Percentiles rank a stretch among this genome's conserved stretches.
These are phyloP conservation scores for Chymomyza caudatula DNA, from an alignment of 2,888 invertebrate species.

Conservation along the genomic window DNA sequence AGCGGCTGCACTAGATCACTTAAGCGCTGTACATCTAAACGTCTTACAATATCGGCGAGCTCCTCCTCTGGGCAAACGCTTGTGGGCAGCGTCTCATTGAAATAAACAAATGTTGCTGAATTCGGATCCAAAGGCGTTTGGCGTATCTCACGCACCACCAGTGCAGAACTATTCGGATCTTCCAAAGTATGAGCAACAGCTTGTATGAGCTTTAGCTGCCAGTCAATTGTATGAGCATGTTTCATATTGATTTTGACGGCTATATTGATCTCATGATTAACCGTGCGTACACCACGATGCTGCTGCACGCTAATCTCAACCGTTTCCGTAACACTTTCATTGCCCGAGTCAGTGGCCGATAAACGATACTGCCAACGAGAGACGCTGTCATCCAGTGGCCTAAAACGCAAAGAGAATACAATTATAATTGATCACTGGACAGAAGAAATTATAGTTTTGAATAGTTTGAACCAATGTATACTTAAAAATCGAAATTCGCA, in stretches of 20 bases:
- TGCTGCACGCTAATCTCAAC: constrained; percentile 90
- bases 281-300: constrained; percentile 86
- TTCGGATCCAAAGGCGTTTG: constrained; percentile 75
- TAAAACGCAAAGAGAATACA: constrained; percentile 69
- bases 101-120: constrained; percentile 83
- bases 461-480: no score
- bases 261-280: constrained; percentile 90
- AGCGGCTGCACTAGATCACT: constrained; percentile 83
- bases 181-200: constrained; percentile 78
- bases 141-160: constrained; percentile 77
- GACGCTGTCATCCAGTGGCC: constrained; percentile 89
- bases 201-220: constrained; percentile 85
- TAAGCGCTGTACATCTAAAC: constrained; percentile 79
- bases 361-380: constrained; percentile 90
- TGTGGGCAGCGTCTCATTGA: constrained; percentile 90
- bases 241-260: constrained; percentile 83
- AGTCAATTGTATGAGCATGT: constrained; percentile 85
- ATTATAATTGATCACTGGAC: no score
- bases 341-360: constrained; percentile 88
- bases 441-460: no score
- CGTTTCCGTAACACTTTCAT: constrained; percentile 84
- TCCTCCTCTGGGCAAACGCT: constrained; percentile 86
- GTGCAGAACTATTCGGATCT: constrained; percentile 71
- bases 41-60: constrained; percentile 82
- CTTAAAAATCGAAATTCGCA: no score